These are phyloP conservation scores for Petaurus breviceps DNA, from an alignment of 2,113 vertebrate genomes.

Conservation along the genomic window DNA sequence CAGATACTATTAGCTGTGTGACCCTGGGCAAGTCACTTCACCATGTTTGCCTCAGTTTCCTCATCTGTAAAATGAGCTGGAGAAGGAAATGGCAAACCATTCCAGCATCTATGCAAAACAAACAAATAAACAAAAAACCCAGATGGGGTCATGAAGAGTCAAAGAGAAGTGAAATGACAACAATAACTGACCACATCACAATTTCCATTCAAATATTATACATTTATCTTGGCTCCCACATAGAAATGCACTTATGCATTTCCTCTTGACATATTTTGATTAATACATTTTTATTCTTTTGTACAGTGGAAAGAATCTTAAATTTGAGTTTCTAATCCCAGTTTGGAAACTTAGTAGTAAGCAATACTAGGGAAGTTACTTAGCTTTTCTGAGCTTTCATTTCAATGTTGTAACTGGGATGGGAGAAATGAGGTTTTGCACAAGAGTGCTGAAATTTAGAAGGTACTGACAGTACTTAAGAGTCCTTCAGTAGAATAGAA, in stretches of 20 bases:
- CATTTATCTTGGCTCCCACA: background rate
- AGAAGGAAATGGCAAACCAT: background rate
- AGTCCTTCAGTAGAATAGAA: background rate
- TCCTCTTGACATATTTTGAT: background rate
- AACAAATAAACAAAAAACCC: background rate
- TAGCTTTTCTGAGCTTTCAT: background rate
- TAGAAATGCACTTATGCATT: background rate
- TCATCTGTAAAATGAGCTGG: background rate
- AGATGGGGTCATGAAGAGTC: background rate
- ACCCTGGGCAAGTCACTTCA: background rate
- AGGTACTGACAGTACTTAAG: background rate
- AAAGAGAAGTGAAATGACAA: background rate
- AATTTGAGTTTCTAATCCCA: background rate
- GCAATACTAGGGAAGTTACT: background rate
- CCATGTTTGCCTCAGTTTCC: background rate
- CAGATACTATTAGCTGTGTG: background rate
- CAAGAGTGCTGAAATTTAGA: background rate
- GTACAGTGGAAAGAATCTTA: background rate
- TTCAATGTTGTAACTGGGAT: background rate
- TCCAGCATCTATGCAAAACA: background rate
- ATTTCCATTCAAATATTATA: background rate
- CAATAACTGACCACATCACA: background rate
- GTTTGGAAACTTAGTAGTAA: background rate
- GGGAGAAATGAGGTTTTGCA: background rate
- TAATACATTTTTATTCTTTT: background rate